Base-by-base conservation (phyloP, 2,113 vertebrate species). In the Gopherus evgoodei region DNA sequence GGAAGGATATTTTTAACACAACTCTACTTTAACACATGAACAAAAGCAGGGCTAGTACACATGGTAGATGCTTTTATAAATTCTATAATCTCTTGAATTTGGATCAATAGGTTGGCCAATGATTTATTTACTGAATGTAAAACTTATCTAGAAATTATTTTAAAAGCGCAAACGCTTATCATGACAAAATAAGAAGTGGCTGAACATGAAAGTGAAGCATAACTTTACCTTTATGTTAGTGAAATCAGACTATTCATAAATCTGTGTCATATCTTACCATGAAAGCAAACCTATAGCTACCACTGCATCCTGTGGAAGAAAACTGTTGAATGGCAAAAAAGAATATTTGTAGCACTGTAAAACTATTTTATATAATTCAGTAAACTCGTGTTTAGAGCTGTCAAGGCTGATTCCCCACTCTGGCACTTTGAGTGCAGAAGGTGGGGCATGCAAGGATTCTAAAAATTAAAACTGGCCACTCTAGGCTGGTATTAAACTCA, bases 51-150 rank as follows among this genome's bases (percentile, higher is more conserved):
- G 59, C 44, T 24, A 52, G 0, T 6, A 87, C 35, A 57, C 53
- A 1, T 44, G 53, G 54, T 42, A 57, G n/a, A 54, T 17, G 50
- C 22, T 91, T 91, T 53, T n/a, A 88, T 5, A 1, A 2, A 88
- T 25, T 76, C 22, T 44, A 13, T 76, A 76, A 42, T 25, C 27
- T 76, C 38, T 76, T 76, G 11, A 25, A 76, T 44, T 76, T 76
- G 11, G 72, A 76, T 5, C 86, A 85, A 84, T n/a, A 90, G 50
- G 84, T 31, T 42, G 25, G 44, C 1, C 4, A 1, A 9, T 0
- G 82, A 69, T 69, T 69, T 69, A 69, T 69, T 62, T 93, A 84
- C 56, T 44, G 86, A 95, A 94, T 7, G 17, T n/a, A 92, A 88
- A 38, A 56, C 62, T 84, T 89, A 72, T 11, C 65, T 72, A 12